Evolutionary conservation across 2,888 invertebrate genomes (phyloP), one percentile per base, ranked within the genome.

Genomic region (Hoplodrina blanda): DNA sequence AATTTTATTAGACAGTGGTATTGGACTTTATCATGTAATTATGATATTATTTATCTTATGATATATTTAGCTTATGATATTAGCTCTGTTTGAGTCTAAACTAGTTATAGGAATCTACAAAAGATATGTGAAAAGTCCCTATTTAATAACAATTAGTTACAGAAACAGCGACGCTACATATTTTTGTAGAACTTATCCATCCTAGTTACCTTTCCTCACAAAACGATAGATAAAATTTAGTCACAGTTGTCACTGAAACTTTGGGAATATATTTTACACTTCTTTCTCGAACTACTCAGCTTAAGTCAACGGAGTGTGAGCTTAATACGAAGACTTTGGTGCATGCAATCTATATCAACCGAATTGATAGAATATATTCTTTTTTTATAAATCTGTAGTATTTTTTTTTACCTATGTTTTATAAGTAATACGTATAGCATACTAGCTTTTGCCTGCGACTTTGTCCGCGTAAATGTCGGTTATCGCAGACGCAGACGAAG

Each of bases 181-280:
- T 19, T 30, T 46, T 46, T 54, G 20, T 10, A 20, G 11, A n/a
- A n/a, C n/a, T 59, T 41, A 46, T 57, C 20, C 5, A 46, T 57
- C 20, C 5, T 30, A 30, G n/a, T 49, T 54, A 33, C 4, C 19
- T 66, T 53, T 41, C 7, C 49, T 41, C 49, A 50, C 19, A 4
- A 8, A 60, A 11, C 11, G 37, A 52, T 30, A 52, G 30, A 49
- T 63, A 69, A 62, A 60, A 62, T 55, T 4, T 55, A 55, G 25
- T 60, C 37, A n/a, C 46, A 52, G 17, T 63, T 77, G 44, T 62
- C 25, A 57, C 49, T 33, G 60, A 61, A 78, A 62, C 56, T 62
- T 62, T 30, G 20, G 37, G 50, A 69, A 63, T 77, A 63, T 56
- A 57, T 78, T 64, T 57, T n/a, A 71, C 52, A 53, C 41, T 57